Conservation (phyloP, 2,888 invertebrate species). For the Microctonus aethiopoides region DNA sequence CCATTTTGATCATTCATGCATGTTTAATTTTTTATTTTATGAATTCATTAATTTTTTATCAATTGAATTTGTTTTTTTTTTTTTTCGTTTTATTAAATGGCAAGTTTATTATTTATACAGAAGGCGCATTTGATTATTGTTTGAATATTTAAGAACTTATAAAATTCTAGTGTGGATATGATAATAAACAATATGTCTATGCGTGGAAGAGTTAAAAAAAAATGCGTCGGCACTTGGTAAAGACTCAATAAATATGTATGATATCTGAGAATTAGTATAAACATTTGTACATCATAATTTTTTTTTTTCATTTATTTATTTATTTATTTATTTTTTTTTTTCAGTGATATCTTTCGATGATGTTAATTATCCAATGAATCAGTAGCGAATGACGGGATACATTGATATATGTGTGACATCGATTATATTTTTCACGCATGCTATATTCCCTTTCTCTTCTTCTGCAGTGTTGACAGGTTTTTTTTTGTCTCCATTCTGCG, state of each 20-base stretch:
- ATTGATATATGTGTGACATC: not conserved
- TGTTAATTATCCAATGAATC: slow-evolving; percentile 15
- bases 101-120: not conserved
- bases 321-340: not conserved
- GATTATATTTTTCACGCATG: not conserved
- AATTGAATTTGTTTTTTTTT: not conserved
- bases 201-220: too few relatives aligned
- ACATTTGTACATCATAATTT: not conserved
- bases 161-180: too few relatives aligned
- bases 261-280: slow-evolving; percentile 7
- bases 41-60: too few relatives aligned
- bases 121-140: not conserved
- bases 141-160: slow-evolving; percentile 4
- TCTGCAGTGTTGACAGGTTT: not conserved
- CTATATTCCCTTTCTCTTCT: not conserved
- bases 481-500: too few relatives aligned
- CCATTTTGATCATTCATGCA: too few relatives aligned
- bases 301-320: not conserved
- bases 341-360: not conserved
- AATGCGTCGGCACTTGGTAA: not conserved
- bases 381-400: not conserved
- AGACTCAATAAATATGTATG: slow-evolving; percentile 21
- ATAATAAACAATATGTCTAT: too few relatives aligned
- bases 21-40: too few relatives aligned
- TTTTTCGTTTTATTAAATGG: not conserved